These are phyloP conservation scores for Odontomachus brunneus DNA, from an alignment of 1,140 invertebrate species.

Conservation along the genomic window DNA sequence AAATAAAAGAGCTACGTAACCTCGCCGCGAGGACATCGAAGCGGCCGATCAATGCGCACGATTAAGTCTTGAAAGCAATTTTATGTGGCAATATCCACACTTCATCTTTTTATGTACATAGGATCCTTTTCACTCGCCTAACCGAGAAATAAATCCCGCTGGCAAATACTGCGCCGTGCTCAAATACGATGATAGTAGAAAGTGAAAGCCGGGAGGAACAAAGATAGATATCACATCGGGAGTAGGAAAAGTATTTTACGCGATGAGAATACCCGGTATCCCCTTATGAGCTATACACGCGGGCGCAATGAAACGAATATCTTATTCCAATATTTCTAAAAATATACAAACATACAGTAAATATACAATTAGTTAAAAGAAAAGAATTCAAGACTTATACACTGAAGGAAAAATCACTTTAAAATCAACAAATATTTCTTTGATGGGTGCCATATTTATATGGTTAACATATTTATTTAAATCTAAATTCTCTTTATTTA, in stretches of 20 bases:
- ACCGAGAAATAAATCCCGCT: constrained; percentile 16
- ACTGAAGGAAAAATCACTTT: no score
- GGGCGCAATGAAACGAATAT: neutral
- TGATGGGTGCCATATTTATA: no score
- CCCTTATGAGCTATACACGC: neutral
- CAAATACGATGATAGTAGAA: constrained; percentile 16
- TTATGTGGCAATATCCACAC: neutral
- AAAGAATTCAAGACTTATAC: no score
- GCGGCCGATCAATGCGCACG: neutral
- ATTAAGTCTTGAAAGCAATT: constrained; percentile 16
- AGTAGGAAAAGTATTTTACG: neutral
- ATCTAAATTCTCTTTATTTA: no score
- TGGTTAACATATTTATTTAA: no score
- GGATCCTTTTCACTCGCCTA: constrained; percentile 6
- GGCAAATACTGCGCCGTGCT: neutral
- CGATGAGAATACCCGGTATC: neutral
- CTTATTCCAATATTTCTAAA: neutral
- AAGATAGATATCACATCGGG: neutral
- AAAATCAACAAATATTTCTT: no score
- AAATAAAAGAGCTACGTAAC: neutral
- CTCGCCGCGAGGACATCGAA: neutral
- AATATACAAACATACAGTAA: neutral
- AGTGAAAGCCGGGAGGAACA: neutral
- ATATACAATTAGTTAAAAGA: neutral
- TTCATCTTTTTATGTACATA: constrained; percentile 18